Percentiles rank a stretch among this genome's conserved stretches.
phyloP scores from a whole-genome alignment of 1,140 invertebrate genomes.

The Cydia strobilella region DNA sequence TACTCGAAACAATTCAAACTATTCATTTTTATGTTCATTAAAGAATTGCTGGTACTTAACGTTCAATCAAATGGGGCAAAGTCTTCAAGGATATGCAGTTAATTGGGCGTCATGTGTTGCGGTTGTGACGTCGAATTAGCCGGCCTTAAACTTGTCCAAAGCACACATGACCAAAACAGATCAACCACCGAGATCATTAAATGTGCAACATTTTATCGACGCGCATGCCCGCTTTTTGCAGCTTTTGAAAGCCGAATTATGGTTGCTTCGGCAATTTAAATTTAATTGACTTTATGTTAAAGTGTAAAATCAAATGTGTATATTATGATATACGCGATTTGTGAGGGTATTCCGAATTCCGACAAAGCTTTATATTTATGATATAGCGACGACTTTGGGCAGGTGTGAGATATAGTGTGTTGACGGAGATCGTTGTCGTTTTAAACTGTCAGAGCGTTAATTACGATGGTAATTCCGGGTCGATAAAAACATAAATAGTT shows the following conservation, averaged over 20 bases:
- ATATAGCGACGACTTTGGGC: conserved; percentile 14
- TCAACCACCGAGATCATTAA: conserved; percentile 14
- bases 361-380: conserved; percentile 11
- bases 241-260: conserved; percentile 9
- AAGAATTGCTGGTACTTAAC: conserved; percentile 1
- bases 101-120: background rate
- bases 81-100: background rate
- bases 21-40: background rate
- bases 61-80: background rate
- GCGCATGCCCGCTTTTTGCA: conserved; percentile 13
- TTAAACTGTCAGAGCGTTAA: conserved; percentile 14
- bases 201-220: conserved; percentile 16
- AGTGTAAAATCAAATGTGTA: background rate
- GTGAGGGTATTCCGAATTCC: conserved; percentile 13
- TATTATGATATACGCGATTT: background rate
- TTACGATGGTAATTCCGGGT: background rate
- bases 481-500: conserved; percentile 24
- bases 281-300: background rate
- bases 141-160: conserved; percentile 13
- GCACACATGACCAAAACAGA: conserved; percentile 6
- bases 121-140: background rate
- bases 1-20: background rate
- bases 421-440: conserved; percentile 19
- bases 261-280: background rate
- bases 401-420: conserved; percentile 20